Base-by-base conservation (phyloP, 1,140 invertebrate species). In the Drosophila ercepeae region DNA sequence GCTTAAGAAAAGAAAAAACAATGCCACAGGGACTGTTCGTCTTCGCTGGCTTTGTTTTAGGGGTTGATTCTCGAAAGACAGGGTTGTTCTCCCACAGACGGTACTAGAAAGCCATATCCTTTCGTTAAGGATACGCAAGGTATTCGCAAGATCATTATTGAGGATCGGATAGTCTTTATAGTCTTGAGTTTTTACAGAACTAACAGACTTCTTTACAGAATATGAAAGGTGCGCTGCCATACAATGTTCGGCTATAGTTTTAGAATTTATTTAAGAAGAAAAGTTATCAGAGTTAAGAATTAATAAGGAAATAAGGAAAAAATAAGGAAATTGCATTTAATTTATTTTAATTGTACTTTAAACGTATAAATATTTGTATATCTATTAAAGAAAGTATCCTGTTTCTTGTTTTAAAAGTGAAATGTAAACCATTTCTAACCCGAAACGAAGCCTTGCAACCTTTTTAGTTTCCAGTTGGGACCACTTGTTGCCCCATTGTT, bases 41-140 rank as follows among this genome's bases (percentile, higher is more conserved):
- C 59, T 73, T 57, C 50, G 21, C 58, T 53, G 19, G 51, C 36
- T 39, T 34, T n/a, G n/a, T 18, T 18, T 46, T 61, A 53, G 76
- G 76, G 76, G 68, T 57, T 58, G 59, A 71, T 70, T 51, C 44
- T 39, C 36, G n/a, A 27, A 55, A 68, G 46, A 68, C 68, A 73
- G 75, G 75, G 75, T 68, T 59, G 75, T 77, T 77, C 50, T 32
- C 45, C 16, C 13, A 8, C 6, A 18, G 14, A 16, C n/a, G 4
- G 13, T 6, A 4, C 2, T 0, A 39, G 36, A 7, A 39, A 16
- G 36, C 13, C 6, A 3, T 14, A 14, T 42, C 14, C 39, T 42
- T 9, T 41, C 13, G 4, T 36, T 39, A 14, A 4, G 29, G 9
- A 32, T n/a, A 32, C 11, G 29, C 11, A 9, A 9, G 9, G 4